Evolutionary conservation across 2,113 vertebrate species (phyloP).

Genomic region (Bostrychus sinensis): DNA sequence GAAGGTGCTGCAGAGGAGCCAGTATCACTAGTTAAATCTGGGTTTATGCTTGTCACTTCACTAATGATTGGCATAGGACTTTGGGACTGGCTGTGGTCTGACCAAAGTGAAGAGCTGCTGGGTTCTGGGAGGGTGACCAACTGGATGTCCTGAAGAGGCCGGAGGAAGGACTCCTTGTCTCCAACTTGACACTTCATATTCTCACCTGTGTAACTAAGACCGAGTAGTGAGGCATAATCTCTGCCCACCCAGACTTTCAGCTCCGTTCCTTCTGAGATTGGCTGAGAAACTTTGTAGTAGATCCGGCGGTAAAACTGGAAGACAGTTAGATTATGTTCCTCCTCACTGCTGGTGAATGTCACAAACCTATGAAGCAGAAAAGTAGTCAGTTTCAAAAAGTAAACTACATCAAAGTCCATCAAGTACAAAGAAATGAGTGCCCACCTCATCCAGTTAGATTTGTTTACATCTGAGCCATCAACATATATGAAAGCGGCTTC

Average conservation of each 20-base stretch:
- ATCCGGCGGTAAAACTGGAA: conserved; percentile 79
- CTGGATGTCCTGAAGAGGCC: conserved; percentile 78
- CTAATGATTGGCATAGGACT: conserved; percentile 62
- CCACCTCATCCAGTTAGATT: conserved; percentile 83
- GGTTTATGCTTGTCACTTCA: conserved; percentile 49
- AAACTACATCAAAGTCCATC: not conserved
- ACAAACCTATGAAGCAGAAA: conserved; percentile 66
- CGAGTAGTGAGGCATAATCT: conserved; percentile 76
- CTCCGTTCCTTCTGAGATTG: conserved; percentile 70
- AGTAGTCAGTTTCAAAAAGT: not conserved
- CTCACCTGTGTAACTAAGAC: conserved; percentile 70
- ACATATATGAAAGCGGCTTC: conserved; percentile 73
- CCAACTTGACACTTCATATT: conserved; percentile 76
- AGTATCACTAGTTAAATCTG: conserved; percentile 32
- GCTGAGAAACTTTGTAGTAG: conserved; percentile 77
- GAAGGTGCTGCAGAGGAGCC: conserved; percentile 17
- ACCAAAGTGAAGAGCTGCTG: conserved; percentile 53
- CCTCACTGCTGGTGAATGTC: conserved; percentile 70
- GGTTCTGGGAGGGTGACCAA: conserved; percentile 66
- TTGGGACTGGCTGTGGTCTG: conserved; percentile 62
- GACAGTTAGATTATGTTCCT: conserved; percentile 76
- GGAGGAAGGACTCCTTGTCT: conserved; percentile 78
- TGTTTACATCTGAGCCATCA: conserved; percentile 78
- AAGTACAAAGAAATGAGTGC: not conserved
- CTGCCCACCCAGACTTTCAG: conserved; percentile 79